A percentile compares a stretch with the other conserved stretches of the same genome.
phyloP scores from a whole-genome alignment of 2,113 vertebrate species.

The Hyaena hyaena region DNA sequence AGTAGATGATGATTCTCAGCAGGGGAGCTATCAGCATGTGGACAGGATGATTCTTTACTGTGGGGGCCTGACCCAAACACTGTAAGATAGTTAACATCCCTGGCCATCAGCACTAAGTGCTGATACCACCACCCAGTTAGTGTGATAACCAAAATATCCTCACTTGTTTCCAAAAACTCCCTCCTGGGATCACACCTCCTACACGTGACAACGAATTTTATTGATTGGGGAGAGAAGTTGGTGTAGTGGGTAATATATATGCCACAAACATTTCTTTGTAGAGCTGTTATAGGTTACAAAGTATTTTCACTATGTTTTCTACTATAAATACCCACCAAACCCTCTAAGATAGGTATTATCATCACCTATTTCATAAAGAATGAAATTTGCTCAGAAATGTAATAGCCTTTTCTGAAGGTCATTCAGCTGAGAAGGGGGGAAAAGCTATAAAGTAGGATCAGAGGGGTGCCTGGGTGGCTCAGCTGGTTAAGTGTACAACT shows the following conservation, averaged over 20 bases:
- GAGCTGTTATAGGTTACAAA: neutral
- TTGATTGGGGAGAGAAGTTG: neutral
- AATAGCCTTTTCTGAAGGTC: neutral
- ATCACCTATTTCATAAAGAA: slow-evolving; percentile 29
- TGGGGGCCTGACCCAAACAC: neutral
- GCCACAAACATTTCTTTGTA: neutral
- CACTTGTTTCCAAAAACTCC: neutral
- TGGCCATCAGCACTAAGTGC: neutral
- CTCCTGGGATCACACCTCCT: neutral
- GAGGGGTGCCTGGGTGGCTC: too few relatives aligned
- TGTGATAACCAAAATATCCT: neutral
- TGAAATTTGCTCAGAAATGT: slow-evolving; percentile 30
- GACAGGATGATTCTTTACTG: neutral
- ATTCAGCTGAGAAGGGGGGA: neutral
- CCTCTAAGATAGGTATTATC: neutral
- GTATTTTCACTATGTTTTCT: slow-evolving; percentile 16
- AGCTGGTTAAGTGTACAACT: too few relatives aligned
- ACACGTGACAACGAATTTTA: neutral
- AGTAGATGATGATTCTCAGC: neutral
- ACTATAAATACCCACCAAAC: neutral
- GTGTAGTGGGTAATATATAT: neutral
- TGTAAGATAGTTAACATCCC: neutral
- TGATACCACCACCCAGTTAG: neutral
- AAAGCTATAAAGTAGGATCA: neutral
- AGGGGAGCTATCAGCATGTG: neutral